These are phyloP conservation scores for Ruditapes philippinarum DNA, from an alignment of 1,140 invertebrate genomes.

Conservation along the genomic window DNA sequence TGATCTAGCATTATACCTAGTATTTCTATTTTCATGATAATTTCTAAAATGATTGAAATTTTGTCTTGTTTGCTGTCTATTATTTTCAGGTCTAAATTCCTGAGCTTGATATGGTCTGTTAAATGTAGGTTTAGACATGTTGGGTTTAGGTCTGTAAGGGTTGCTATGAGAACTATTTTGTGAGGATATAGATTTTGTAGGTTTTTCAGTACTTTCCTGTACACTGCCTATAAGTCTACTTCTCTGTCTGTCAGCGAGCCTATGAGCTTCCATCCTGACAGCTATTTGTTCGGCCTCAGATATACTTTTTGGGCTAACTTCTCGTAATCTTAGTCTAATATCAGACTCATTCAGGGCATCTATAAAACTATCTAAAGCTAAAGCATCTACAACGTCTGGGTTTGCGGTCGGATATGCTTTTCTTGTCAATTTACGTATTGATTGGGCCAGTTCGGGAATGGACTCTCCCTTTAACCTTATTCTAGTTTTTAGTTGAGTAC, in stretches of 20 bases:
- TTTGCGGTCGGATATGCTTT: slow-evolving; percentile 34
- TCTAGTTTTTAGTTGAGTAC: not conserved
- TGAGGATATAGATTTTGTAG: no score
- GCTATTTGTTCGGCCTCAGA: slow-evolving; percentile 48
- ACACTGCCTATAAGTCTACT: no score
- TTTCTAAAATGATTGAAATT: no score
- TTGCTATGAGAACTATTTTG: no score
- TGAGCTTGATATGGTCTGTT: no score
- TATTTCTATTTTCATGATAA: no score
- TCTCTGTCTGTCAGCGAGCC: slow-evolving; percentile 6
- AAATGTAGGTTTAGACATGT: no score
- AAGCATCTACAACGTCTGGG: not conserved
- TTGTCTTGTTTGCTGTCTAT: no score
- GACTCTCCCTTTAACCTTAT: not conserved
- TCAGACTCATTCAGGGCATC: slow-evolving; percentile 33
- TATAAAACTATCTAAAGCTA: slow-evolving; percentile 52
- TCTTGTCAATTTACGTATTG: slow-evolving; percentile 36
- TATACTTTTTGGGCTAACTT: slow-evolving; percentile 42
- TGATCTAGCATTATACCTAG: no score
- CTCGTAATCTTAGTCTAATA: slow-evolving; percentile 17
- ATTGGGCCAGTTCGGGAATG: not conserved
- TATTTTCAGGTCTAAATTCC: no score
- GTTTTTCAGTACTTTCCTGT: no score
- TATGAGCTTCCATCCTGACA: slow-evolving; percentile 46
- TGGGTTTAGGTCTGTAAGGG: no score